phyloP scores from a whole-genome alignment of 1,140 invertebrate genomes.

The Mycetomoellerius zeteki region DNA sequence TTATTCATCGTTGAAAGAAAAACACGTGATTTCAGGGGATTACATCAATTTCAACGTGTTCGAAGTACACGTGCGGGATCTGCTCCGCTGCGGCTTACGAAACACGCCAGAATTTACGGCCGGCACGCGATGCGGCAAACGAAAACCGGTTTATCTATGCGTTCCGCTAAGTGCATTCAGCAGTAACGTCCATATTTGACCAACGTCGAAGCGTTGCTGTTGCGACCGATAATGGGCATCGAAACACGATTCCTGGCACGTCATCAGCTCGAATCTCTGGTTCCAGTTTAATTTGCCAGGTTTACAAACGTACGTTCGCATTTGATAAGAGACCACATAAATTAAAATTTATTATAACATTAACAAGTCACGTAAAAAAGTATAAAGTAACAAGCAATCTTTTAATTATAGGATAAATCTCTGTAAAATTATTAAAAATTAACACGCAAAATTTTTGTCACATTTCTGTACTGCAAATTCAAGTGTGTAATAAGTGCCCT shows the following conservation, averaged over 20 bases:
- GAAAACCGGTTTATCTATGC: constrained; percentile 46
- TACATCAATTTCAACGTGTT: constrained; percentile 43
- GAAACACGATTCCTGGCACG: neutral
- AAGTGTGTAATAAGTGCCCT: too few species aligned
- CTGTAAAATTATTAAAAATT: neutral
- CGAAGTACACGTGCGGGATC: constrained; percentile 24
- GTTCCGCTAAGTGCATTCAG: constrained; percentile 33
- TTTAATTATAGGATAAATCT: neutral
- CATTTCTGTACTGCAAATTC: neutral
- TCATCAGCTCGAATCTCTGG: constrained; percentile 1
- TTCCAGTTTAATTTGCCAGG: neutral
- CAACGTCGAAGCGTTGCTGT: neutral
- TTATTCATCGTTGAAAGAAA: neutral
- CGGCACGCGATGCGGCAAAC: constrained; percentile 20
- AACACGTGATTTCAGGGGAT: neutral
- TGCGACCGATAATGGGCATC: constrained; percentile 31
- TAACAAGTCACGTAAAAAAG: too few species aligned
- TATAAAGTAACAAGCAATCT: too few species aligned
- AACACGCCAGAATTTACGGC: constrained; percentile 39
- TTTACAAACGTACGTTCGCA: neutral
- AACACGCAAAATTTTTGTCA: neutral
- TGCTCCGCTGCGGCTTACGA: constrained; percentile 20
- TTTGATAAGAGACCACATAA: neutral
- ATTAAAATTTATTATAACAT: neutral
- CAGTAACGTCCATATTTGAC: constrained; percentile 29